Percentiles rank a stretch among this genome's conserved stretches.
Conservation (phyloP, 2,888 invertebrate genomes). For the Phaonia tiefii region DNA sequence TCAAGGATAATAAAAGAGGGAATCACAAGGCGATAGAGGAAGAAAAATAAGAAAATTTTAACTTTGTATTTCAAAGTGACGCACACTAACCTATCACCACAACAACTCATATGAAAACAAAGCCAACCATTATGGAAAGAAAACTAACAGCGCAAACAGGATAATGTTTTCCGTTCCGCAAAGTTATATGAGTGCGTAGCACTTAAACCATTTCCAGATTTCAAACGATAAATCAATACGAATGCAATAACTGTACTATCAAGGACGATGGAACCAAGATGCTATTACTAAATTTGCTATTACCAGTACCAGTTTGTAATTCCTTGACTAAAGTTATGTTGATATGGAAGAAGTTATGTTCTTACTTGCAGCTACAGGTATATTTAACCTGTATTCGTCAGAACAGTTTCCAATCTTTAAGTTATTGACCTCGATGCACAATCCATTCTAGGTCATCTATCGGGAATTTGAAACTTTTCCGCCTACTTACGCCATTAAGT, state of each 20-base stretch:
- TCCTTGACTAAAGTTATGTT: too few species aligned
- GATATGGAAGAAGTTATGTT: too few species aligned
- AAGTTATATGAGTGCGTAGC: conserved; percentile 25
- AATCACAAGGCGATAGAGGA: background rate
- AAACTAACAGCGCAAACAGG: background rate
- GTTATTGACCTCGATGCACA: too few species aligned
- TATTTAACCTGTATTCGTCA: too few species aligned
- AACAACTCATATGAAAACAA: background rate
- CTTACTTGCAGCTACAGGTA: too few species aligned
- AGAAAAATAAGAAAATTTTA: background rate
- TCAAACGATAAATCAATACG: background rate
- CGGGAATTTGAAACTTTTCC: too few species aligned
- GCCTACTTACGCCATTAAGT: too few species aligned
- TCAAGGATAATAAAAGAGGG: background rate
- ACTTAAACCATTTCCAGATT: background rate
- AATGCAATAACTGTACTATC: background rate
- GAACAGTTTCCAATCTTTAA: too few species aligned
- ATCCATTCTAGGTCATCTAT: too few species aligned
- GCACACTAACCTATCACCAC: conserved; percentile 17
- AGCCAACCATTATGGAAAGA: conserved; percentile 1
- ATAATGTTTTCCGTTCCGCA: conserved; percentile 30
- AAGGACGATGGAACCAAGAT: conserved; percentile 1
- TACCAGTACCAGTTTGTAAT: too few species aligned
- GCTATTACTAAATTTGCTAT: too few species aligned
- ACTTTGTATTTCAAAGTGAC: conserved; percentile 28